Percentiles rank a stretch among this genome's conserved stretches.
These are phyloP conservation scores for Minunthozetes semirufus DNA, from an alignment of 2,888 invertebrate species.

Conservation along the genomic window DNA sequence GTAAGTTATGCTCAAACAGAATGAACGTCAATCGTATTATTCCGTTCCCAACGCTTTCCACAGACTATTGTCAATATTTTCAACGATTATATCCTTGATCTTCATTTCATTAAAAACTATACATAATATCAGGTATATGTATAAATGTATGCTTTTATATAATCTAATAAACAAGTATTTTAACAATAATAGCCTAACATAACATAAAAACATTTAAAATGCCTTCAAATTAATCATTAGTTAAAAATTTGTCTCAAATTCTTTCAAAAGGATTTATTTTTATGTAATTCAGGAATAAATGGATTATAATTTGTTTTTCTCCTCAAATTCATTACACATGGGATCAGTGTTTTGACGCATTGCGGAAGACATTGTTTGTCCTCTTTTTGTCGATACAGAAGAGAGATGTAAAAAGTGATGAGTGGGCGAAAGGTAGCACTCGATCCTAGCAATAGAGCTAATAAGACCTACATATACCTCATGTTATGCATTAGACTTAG, in stretches of 20 bases:
- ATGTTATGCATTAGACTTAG: neutral
- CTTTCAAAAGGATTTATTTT: too few species aligned
- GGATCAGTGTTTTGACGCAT: neutral
- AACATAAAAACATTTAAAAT: too few species aligned
- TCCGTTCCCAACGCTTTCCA: neutral
- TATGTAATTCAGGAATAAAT: too few species aligned
- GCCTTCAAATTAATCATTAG: too few species aligned
- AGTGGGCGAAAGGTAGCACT: neutral
- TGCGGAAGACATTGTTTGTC: constrained; percentile 1
- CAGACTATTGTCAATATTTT: neutral
- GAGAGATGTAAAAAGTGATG: neutral
- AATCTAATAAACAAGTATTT: too few species aligned
- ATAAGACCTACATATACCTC: neutral
- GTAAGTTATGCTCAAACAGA: neutral
- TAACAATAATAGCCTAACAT: too few species aligned
- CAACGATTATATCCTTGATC: neutral
- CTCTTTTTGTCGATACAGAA: neutral
- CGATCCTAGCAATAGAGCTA: neutral
- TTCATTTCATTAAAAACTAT: neutral
- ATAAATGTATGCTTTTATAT: too few species aligned
- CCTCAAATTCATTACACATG: too few species aligned
- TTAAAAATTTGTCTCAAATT: too few species aligned
- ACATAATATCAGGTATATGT: neutral
- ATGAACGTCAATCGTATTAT: neutral
- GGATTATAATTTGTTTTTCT: too few species aligned